Percentiles rank a stretch among this genome's conserved stretches.
Evolutionary conservation across 2,113 vertebrate genomes (phyloP).

Genomic region (Triplophysa siluroides): DNA sequence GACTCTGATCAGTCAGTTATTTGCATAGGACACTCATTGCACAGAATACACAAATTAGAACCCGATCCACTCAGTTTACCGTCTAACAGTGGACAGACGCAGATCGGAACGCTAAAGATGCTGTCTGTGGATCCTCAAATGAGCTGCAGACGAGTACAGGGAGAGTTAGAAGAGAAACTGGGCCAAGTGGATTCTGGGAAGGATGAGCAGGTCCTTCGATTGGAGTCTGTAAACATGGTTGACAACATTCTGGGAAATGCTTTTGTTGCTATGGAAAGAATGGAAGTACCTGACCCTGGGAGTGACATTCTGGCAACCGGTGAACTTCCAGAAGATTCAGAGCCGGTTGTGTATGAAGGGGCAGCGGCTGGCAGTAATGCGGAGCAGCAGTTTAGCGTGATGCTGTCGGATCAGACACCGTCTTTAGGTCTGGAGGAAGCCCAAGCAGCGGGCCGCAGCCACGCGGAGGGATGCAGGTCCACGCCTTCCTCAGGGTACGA

Average conservation of each 20-base stretch:
- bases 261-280: slow-evolving; percentile 49
- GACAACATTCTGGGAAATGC: slow-evolving; percentile 57
- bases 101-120: not conserved
- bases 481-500: slow-evolving; percentile 60
- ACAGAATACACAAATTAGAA: not conserved
- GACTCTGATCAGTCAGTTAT: not conserved
- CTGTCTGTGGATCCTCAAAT: not conserved
- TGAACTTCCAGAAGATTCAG: not conserved
- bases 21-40: not conserved
- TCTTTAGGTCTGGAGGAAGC: slow-evolving; percentile 31
- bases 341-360: not conserved
- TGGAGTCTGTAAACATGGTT: slow-evolving; percentile 55
- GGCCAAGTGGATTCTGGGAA: not conserved
- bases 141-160: not conserved
- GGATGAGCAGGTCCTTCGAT: slow-evolving; percentile 34
- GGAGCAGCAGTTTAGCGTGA: not conserved
- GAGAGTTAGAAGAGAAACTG: not conserved
- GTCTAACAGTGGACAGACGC: not conserved
- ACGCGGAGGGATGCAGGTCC: slow-evolving; percentile 53
- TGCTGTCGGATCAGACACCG: not conserved
- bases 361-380: not conserved
- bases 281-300: slow-evolving; percentile 40
- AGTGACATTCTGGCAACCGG: not conserved
- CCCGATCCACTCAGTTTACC: not conserved
- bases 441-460: slow-evolving; percentile 7